Conservation (phyloP, 2,113 vertebrate genomes). For the Neopipo cinnamomea region DNA sequence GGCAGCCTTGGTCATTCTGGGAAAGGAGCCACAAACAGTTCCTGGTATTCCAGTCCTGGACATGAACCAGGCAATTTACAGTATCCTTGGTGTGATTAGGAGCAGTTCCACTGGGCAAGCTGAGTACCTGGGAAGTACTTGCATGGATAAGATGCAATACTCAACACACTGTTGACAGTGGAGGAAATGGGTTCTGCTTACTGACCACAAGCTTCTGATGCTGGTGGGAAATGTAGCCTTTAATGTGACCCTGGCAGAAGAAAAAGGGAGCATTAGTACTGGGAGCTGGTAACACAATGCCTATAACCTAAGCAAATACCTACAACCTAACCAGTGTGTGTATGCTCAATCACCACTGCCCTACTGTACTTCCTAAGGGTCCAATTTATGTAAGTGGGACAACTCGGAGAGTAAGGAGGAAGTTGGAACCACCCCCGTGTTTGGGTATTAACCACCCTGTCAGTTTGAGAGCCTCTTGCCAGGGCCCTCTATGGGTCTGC, state of each 20-base stretch:
- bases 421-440: background rate
- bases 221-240: constrained; percentile 98
- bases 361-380: background rate
- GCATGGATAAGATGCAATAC: background rate
- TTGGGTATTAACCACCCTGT: fast-evolving
- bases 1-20: background rate
- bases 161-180: constrained; percentile 87
- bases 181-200: constrained; percentile 96
- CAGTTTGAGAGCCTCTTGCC: background rate
- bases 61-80: background rate
- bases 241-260: constrained; percentile 90
- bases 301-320: background rate
- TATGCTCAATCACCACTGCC: background rate
- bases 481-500: background rate
- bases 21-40: constrained; percentile 24
- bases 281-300: background rate
- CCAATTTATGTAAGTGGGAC: background rate
- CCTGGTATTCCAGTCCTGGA: constrained; percentile 9
- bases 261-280: background rate
- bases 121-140: background rate
- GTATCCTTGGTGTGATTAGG: background rate
- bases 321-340: background rate
- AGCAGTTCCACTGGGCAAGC: background rate
- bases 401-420: background rate
- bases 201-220: constrained; percentile 98